Base-by-base conservation (phyloP, 2,113 vertebrate species). In the Hucho hucho region DNA sequence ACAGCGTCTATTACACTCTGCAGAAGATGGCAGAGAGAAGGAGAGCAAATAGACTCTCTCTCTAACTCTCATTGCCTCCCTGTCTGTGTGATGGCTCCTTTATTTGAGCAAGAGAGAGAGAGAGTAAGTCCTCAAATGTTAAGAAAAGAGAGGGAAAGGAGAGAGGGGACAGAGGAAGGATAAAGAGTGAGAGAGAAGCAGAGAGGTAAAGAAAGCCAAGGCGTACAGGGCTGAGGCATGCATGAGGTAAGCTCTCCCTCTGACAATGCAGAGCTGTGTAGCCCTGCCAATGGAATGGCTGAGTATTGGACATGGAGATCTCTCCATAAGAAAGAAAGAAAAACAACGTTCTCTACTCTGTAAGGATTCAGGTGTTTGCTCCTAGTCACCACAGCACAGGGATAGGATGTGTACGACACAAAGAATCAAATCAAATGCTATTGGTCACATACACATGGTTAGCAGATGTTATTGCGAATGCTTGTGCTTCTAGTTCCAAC, bases 221-320 rank as follows among this genome's bases (percentile, higher is more conserved):
- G 70, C 63, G 28, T 16, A 64, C 24, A 25, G 18, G 26, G 64
- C 84, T 37, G 83, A 84, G 88, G 85, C 82, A 69, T 79, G 77
- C 77, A 79, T 61, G 85, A 83, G 86, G 85, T 89, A 89, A 90
- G 86, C 86, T 90, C 78, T 86, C 78, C 86, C 88, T 82, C 82
- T 86, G 88, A 85, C 86, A 83, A 77, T 70, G 79, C 75, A 67
- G 74, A 77, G 84, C 59, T 69, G 83, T 76, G 65, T 79, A 18
- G 28, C 74, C 32, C 79, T 67, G 74, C 74, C 63, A 81, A 87
- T 2, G 79, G 79, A 79, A 56, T 22, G 73, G 75, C 69, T 70
- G 84, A 79, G 82, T 79, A 46, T 68, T 77, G 79, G 58, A 61
- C 58, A 9, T n/a, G 11, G 20, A 61, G 6, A 2, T 22, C 58